These are phyloP conservation scores for Haemorhous mexicanus DNA, from an alignment of 2,113 vertebrate species.

Conservation along the genomic window DNA sequence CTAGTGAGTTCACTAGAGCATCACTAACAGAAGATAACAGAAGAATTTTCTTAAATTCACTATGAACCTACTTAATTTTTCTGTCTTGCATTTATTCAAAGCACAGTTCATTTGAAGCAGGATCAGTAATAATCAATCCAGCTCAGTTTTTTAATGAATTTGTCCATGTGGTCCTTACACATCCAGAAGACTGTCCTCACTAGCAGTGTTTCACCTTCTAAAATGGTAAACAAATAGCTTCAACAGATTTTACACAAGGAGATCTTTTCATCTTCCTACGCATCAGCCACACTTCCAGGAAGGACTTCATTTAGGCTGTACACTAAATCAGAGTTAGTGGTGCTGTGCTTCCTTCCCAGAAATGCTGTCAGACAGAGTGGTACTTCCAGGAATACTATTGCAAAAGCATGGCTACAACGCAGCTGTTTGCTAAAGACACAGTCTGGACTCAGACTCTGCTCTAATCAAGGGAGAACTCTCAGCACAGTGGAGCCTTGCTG, in stretches of 20 bases:
- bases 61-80: background rate
- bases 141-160: background rate
- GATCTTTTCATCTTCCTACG: background rate
- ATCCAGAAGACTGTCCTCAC: background rate
- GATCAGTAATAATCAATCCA: background rate
- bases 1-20: background rate
- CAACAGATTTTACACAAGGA: background rate
- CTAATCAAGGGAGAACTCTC: background rate
- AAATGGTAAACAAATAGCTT: conserved; percentile 7
- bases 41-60: background rate
- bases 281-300: conserved; percentile 25
- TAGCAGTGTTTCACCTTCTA: background rate
- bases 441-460: background rate
- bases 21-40: background rate
- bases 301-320: conserved; percentile 24
- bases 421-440: background rate
- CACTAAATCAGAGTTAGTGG: background rate
- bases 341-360: conserved; percentile 21
- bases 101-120: background rate
- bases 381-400: conserved; percentile 43
- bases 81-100: background rate
- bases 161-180: background rate
- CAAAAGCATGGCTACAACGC: background rate
- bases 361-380: background rate
- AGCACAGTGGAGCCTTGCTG: background rate